Evolutionary conservation across 2,797 vertebrate genomes (phyloP), one percentile per base, ranked within the genome.

Genomic region (Peromyscus attwateri): DNA sequence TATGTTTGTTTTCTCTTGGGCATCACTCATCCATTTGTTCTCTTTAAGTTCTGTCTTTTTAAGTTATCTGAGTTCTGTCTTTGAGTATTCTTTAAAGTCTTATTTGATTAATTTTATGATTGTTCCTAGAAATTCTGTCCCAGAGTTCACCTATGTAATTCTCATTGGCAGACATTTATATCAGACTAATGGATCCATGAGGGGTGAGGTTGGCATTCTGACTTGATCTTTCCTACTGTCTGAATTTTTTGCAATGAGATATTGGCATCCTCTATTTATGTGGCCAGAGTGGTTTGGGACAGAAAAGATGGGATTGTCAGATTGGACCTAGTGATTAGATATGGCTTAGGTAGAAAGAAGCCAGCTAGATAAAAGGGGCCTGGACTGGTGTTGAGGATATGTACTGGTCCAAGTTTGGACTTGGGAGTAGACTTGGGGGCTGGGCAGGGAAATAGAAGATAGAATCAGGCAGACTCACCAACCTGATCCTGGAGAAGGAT

Each of bases 181-280:
- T 68, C n/a, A 49, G 29, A 68, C 29, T 49, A 25, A 49, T 25
- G 6, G 31, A 49, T 49, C 6, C 13, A 1, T 73, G 9, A 31
- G 3, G 27, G 10, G 1, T 19, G 2, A 14, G 2, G 16, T 31
- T 0, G 46, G 6, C 1, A 1, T 52, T 12, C 34, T 25, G 21
- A 16, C 31, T 87, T 85, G 43, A 49, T 49, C 29, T 49, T 49
- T 66, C 3, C 1, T 66, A 34, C 3, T 70, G 10, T 66, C n/a
- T 85, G 83, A 1, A 27, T 5, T 70, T 64, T 64, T 37, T 52
- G 34, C 14, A 70, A 70, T 70, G 34, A 49, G 19, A 25, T 52
- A 9, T 70, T 7, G 13, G 8, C n/a, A 16, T 52, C 49, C 12
- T 52, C 2, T n/a, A 21, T 87, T 12, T 87, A 52, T 27, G 5